Base-by-base conservation (phyloP, 2,888 invertebrate genomes). In the Elmis aenea region DNA sequence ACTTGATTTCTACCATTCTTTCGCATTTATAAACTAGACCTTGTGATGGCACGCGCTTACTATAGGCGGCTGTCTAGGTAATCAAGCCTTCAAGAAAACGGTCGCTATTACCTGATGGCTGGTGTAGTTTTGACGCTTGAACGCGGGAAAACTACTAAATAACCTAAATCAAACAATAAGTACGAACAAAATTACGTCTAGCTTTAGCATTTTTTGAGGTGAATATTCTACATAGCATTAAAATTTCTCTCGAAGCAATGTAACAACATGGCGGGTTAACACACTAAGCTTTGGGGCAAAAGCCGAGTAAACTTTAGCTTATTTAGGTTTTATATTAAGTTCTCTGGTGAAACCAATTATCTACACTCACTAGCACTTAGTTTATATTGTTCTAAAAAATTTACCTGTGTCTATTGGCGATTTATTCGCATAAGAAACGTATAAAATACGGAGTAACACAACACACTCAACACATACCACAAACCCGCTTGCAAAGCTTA, bases 181-280 rank as follows among this genome's bases (percentile, higher is more conserved):
- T 62, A 66, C 61, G 61, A 62, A 55, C 55, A 63, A 61, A 69
- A 67, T 65, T 62, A 67, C 64, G 62, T 18, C 40, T 26, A 51
- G 53, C 54, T 53, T 47, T 42, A 23, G 46, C 34, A 51, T 42
- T 52, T 58, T 58, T 52, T 38, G 38, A 34, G 21, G 39, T 39
- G 45, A 54, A 46, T 34, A 38, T 33, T 38, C 29, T 39, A 48
- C 45, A 46, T 45, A 33, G 46, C 50, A 36, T 42, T 53, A 59
- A 56, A 61, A 53, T 55, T 54, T 54, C 71, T 70, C 68, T 70
- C 70, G 72, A 73, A 72, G 72, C 73, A 71, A 72, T 74, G 74
- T 73, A 74, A 76, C 78, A 78, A 78, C 77, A 79, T 79, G 79
- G 79, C 79, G 78, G 77, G 75, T 72, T 73, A 70, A 76, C 74